Conservation (phyloP, 2,888 invertebrate species). For the Aphidius colemani region DNA sequence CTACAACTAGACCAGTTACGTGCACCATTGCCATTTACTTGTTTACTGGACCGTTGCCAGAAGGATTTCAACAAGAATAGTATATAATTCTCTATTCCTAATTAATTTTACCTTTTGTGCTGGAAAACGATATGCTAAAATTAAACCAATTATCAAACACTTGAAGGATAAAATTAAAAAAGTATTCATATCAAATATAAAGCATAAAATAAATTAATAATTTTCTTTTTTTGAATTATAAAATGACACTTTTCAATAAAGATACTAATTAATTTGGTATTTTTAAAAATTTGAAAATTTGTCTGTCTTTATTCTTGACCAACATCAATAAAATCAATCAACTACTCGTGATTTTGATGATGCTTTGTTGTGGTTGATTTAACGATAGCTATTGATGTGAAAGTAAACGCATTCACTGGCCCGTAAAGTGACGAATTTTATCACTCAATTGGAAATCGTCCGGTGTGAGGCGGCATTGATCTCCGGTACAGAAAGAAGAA, state of each 20-base stretch:
- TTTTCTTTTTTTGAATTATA: too few species aligned
- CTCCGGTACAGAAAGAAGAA: too few species aligned
- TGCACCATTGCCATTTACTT: constrained; percentile 47
- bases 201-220: too few species aligned
- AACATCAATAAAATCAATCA: background rate
- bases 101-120: constrained; percentile 52
- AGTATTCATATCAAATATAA: too few species aligned
- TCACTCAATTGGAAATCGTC: constrained; percentile 5
- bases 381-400: constrained; percentile 6
- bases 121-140: background rate
- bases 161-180: too few species aligned
- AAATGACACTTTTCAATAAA: too few species aligned
- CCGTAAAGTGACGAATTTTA: constrained; percentile 5
- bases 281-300: background rate
- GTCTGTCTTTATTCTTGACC: background rate
- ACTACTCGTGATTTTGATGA: constrained; percentile 4
- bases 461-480: background rate
- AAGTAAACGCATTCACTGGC: constrained; percentile 3
- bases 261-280: constrained; percentile 7
- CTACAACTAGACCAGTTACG: constrained; percentile 21
- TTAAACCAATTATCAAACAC: background rate
- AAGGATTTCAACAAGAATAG: constrained; percentile 43
- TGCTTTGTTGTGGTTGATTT: constrained; percentile 21
- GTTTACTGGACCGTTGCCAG: constrained; percentile 54
- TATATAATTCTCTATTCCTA: constrained; percentile 44